Base-by-base conservation (phyloP, 2,888 invertebrate genomes). In the Metalampra italica region DNA sequence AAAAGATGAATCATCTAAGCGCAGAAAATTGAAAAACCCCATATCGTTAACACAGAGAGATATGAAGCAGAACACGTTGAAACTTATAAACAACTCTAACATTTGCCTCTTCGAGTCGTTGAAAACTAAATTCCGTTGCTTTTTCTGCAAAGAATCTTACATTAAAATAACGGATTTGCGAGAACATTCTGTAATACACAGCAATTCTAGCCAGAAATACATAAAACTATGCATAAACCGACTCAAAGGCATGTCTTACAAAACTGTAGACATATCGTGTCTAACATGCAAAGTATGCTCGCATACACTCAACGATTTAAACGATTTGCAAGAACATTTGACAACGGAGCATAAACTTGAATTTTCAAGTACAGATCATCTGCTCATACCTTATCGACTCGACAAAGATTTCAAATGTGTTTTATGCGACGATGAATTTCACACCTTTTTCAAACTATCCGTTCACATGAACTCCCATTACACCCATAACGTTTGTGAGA, bases 401-500 rank as follows among this genome's bases (percentile, higher is more conserved):
- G 59, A 62, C 12, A 52, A 66, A 0, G 70, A 64, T 0, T 54
- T 66, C n/a, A 49, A 56, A 11, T 80, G 80, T 39, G 57, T 58
- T 0, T 7, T 71, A 0, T 80, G 80, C 43, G 50, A 58, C 0
- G 44, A 60, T 3, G 50, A 56, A 3, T 76, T 72, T 30, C 67
- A 73, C 5, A 68, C 67, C 0, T 78, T 69, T 46, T 54, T 63
- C 0, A 54, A 65, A 0, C 34, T 81, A 15, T 61, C 66, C 0
- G 62, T 69, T 3, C 79, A 79, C 29, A 79, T 78, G 79, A 74
- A 79, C 30, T 51, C 47, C 0, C 79, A 79, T 49, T 76, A 66
- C 7, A 63, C 56, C 0, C 68, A 71, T 38, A 69, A 78, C 37
- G 69, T 78, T 0, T 79, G 79, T 4, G 78, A 78, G 7, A 64